Evolutionary conservation across 53 echinoderm and acorn worm species (phyloP).

Genomic region (Crossaster papposus): DNA sequence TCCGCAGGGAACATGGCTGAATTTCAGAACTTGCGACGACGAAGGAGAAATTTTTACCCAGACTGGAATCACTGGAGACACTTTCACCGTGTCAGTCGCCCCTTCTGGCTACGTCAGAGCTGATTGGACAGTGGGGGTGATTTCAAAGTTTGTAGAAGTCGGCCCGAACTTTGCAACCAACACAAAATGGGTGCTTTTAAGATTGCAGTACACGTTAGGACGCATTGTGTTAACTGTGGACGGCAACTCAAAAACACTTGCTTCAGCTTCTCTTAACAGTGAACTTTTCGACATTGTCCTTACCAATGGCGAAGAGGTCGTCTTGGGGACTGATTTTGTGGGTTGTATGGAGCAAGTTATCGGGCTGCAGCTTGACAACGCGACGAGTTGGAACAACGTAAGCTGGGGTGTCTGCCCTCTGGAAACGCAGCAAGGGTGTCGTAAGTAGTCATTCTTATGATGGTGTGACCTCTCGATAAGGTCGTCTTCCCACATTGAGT

Average conservation of each 20-base stretch:
- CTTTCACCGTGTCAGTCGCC: conserved; percentile 63
- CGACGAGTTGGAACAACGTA: conserved; percentile 56
- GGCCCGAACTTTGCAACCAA: conserved; percentile 61
- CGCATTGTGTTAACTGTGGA: conserved; percentile 53
- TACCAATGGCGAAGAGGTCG: not conserved
- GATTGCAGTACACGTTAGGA: conserved; percentile 54
- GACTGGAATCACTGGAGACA: conserved; percentile 64
- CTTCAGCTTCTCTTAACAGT: conserved; percentile 41
- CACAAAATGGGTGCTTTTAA: conserved; percentile 58
- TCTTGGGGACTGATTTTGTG: conserved; percentile 64
- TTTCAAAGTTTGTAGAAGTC: conserved; percentile 26
- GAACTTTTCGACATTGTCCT: conserved; percentile 55
- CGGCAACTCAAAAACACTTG: conserved; percentile 39
- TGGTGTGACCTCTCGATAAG: conserved; percentile 6
- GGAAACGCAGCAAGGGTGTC: conserved; percentile 66
- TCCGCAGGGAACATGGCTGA: conserved; percentile 35
- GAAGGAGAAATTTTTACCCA: conserved; percentile 80
- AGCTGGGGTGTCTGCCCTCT: conserved; percentile 79
- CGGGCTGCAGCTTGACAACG: conserved; percentile 43
- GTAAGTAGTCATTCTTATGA: conserved; percentile 58
- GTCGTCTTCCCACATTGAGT: not conserved
- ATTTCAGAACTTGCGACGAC: conserved; percentile 85
- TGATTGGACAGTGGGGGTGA: conserved; percentile 57
- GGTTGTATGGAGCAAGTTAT: conserved; percentile 81
- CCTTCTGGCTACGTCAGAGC: conserved; percentile 44